These are phyloP conservation scores for Trematocara marginatum DNA, from an alignment of 2,113 vertebrate species.

Conservation along the genomic window DNA sequence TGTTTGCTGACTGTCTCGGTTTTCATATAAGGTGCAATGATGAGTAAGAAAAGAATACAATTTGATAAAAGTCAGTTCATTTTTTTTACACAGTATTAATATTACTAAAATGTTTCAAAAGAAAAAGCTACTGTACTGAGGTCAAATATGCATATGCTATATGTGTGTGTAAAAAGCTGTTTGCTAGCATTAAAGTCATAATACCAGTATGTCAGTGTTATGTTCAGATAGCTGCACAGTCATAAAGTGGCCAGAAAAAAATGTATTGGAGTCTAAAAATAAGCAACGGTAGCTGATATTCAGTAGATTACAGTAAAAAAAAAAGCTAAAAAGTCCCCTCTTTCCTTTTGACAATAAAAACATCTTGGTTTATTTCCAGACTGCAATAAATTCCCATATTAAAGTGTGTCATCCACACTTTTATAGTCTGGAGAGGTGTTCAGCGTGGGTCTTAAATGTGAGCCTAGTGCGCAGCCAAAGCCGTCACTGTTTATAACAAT, in stretches of 20 bases:
- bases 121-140: background rate
- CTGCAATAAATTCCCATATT: background rate
- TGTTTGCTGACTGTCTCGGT: background rate
- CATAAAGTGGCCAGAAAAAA: background rate
- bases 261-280: background rate
- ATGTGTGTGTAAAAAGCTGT: background rate
- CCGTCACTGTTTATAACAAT: background rate
- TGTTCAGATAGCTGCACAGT: background rate
- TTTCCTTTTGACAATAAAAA: background rate
- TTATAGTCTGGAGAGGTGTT: background rate
- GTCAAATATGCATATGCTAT: background rate
- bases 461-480: background rate
- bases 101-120: background rate
- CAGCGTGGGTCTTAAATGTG: background rate
- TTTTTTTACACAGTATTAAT: background rate
- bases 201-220: background rate
- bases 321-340: background rate
- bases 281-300: background rate
- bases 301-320: background rate
- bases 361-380: background rate
- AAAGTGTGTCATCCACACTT: background rate
- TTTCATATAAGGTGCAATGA: background rate
- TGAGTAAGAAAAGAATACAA: background rate
- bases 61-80: background rate
- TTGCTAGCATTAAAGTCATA: background rate